phyloP scores from a whole-genome alignment of 2,797 vertebrate species.

The Muscicapa comitata region DNA sequence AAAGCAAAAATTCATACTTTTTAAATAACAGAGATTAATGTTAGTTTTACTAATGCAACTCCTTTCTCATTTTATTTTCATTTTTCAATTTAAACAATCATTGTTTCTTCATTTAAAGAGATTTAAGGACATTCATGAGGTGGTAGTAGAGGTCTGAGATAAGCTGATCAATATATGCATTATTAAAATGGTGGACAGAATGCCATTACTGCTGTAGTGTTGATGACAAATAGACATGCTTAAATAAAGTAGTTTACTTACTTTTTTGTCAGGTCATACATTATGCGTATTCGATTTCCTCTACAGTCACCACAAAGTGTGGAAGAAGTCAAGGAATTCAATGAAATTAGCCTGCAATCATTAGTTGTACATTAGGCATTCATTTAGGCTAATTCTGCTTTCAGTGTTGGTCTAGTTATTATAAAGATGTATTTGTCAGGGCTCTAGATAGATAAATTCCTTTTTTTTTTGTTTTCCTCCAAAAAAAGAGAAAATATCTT shows the following conservation, averaged over 20 bases:
- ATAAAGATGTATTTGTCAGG: conserved; percentile 48
- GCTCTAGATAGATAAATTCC: neutral
- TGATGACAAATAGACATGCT: conserved; percentile 75
- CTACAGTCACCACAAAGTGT: conserved; percentile 58
- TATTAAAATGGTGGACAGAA: conserved; percentile 73
- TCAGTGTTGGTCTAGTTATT: conserved; percentile 54
- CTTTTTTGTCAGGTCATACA: conserved; percentile 74
- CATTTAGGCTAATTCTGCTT: conserved; percentile 71
- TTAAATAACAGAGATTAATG: conserved; percentile 23
- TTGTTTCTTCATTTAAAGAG: conserved; percentile 35
- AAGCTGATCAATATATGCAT: conserved; percentile 72
- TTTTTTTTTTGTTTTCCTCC: neutral
- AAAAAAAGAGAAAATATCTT: conserved; percentile 16
- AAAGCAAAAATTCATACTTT: neutral
- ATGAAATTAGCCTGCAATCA: conserved; percentile 74
- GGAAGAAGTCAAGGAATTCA: conserved; percentile 67
- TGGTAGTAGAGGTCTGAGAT: conserved; percentile 51
- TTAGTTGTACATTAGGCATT: conserved; percentile 69
- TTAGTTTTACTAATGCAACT: conserved; percentile 41
- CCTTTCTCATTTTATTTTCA: conserved; percentile 49
- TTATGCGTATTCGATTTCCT: conserved; percentile 74
- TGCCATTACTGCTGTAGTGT: conserved; percentile 57
- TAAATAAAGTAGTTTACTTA: conserved; percentile 77
- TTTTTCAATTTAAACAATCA: conserved; percentile 52
- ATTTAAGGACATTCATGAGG: conserved; percentile 48